Base-by-base conservation (phyloP, 2,113 vertebrate genomes). In the Myiozetetes cayanensis region DNA sequence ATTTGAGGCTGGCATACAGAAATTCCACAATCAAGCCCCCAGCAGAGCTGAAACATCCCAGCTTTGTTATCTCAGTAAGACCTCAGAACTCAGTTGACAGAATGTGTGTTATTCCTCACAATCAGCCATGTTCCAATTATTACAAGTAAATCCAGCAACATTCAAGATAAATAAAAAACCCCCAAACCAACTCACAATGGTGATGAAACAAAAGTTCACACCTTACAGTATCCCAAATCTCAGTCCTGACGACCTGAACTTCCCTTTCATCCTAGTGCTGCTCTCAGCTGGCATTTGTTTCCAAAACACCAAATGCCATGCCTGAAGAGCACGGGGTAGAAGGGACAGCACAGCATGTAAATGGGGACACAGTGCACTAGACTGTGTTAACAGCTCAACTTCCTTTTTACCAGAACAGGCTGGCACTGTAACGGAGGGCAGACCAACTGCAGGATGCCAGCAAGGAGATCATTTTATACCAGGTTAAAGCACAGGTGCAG, bases 371-470 rank as follows among this genome's bases (percentile, higher is more conserved):
- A 23, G 5, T 58, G 25, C 71, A 46, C 19, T 15, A 10, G 8
- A 25, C 23, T 35, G n/a, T 3, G 12, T 8, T 31, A 67, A 58
- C 3, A 8, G 3, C 41, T 78, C 35, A 19, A 35, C 9, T 62
- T 18, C 46, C 33, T 79, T 73, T 67, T 31, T 9, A 37, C 14
- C 37, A 31, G 3, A 75, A 41, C 12, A 65, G 33, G 24, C 10
- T 20, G 28, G 17, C 44, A 31, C 2, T 43, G 41, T 6, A 50
- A 30, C 0, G 0, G 1, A 15, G 44, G 4, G 1, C 75, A 92
- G 33, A 41, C 21, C 68, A 84, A 41, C 8, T 67, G 41, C 18
- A 58, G 16, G 37, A 74, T 8, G n/a, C 43, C n/a, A 20, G 14
- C 27, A 33, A 43, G 31, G 56, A 78, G n/a, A n/a, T 27, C 3